Evolutionary conservation across 2,888 invertebrate genomes (phyloP).

Genomic region (Exephanes ischioxanthus): DNA sequence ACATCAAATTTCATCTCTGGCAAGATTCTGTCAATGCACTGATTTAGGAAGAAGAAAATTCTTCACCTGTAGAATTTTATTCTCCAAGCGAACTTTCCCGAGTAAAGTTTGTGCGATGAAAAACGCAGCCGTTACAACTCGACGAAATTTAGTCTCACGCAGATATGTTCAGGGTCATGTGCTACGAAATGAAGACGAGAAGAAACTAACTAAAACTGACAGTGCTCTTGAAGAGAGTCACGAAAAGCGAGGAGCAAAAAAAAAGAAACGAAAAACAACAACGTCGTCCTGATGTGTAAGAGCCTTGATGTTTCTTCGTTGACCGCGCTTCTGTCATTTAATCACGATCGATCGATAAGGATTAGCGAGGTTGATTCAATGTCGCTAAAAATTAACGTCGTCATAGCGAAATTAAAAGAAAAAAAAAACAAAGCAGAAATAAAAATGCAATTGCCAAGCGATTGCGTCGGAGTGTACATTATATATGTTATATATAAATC

Average conservation of each 20-base stretch:
- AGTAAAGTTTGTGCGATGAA: no score
- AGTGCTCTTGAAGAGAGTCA: not conserved
- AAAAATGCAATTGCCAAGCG: conserved; percentile 43
- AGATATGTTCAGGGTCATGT: no score
- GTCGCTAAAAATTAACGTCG: conserved; percentile 13
- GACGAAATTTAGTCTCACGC: no score
- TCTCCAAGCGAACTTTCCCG: no score
- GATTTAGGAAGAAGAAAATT: no score
- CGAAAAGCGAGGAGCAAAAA: conserved; percentile 6
- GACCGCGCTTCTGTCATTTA: conserved; percentile 16
- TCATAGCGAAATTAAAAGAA: conserved; percentile 2
- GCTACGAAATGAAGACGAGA: conserved; percentile 50
- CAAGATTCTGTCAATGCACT: no score
- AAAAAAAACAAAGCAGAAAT: conserved; percentile 33
- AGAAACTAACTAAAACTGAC: conserved; percentile 18
- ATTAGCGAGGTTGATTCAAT: not conserved
- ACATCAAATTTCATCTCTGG: no score
- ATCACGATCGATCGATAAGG: conserved; percentile 17
- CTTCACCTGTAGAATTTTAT: no score
- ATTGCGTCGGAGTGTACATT: conserved; percentile 65
- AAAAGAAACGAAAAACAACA: not conserved
- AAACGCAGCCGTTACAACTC: no score
- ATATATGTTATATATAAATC: conserved; percentile 53
- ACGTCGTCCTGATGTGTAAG: conserved; percentile 19
- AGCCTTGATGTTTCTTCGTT: conserved; percentile 32